These are phyloP conservation scores for Mesitornis unicolor DNA, from an alignment of 2,113 vertebrate species.

Conservation along the genomic window DNA sequence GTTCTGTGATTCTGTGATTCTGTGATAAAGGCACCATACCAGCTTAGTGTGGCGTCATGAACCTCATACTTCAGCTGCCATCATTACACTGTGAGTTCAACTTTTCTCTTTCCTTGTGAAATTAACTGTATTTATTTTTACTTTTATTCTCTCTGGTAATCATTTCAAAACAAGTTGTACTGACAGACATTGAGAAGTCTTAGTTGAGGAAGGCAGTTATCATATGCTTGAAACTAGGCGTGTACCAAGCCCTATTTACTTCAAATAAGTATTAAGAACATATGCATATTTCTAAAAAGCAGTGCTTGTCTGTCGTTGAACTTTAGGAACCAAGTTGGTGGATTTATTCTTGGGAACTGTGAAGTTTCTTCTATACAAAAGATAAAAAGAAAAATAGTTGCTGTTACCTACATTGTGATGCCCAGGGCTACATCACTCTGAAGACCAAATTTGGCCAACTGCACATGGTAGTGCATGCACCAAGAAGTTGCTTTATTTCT, in stretches of 20 bases:
- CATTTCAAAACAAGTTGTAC: background rate
- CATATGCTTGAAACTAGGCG: background rate
- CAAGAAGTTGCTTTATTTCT: background rate
- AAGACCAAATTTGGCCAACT: background rate
- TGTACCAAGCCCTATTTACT: background rate
- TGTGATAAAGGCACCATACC: background rate
- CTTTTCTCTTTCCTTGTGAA: background rate
- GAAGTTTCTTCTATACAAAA: background rate
- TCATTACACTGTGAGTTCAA: background rate
- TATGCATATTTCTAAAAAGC: background rate
- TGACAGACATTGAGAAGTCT: background rate
- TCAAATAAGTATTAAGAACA: background rate
- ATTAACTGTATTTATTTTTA: background rate
- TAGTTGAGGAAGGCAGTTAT: background rate
- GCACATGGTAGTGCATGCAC: fast-evolving
- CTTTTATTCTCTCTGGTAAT: background rate
- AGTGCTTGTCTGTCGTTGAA: background rate
- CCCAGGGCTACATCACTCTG: background rate
- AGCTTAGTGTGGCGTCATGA: background rate
- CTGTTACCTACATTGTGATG: background rate
- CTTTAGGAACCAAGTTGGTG: background rate
- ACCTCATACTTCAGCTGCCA: background rate
- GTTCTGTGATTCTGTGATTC: too few species aligned
- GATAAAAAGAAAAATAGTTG: background rate
- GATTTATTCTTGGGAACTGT: background rate